Percentiles rank a stretch among this genome's conserved stretches.
phyloP scores from a whole-genome alignment of 2,797 vertebrate genomes.

The Aulostomus chinensis region DNA sequence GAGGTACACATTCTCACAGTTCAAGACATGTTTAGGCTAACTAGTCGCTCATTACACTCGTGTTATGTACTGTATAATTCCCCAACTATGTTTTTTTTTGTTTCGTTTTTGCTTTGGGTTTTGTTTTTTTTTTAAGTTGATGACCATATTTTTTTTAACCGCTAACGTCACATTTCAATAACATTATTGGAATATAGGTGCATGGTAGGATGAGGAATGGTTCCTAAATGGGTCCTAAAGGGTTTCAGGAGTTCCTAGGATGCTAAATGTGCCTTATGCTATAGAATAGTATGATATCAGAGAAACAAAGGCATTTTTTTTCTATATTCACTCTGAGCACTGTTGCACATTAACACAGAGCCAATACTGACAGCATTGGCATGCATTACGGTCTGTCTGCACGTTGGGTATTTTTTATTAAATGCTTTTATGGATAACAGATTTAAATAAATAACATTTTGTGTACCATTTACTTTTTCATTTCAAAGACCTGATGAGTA shows the following conservation, averaged over 20 bases:
- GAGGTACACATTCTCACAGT: no score
- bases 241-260: constrained; percentile 30
- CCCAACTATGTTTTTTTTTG: constrained; percentile 5
- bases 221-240: constrained; percentile 22
- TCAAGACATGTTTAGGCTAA: no score
- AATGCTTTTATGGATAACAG: constrained; percentile 43
- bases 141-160: no score
- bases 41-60: no score
- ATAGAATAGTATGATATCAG: constrained; percentile 13
- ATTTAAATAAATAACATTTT: constrained; percentile 62
- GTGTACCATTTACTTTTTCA: constrained; percentile 20
- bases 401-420: constrained; percentile 47
- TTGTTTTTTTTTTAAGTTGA: no score
- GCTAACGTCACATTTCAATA: constrained; percentile 4
- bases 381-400: constrained; percentile 44
- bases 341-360: constrained; percentile 63
- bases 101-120: constrained; percentile 32
- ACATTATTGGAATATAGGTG: constrained; percentile 23
- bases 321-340: constrained; percentile 42
- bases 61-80: constrained; percentile 29
- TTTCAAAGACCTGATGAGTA: no score
- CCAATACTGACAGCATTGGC: constrained; percentile 32
- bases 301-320: constrained; percentile 22
- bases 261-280: constrained; percentile 65
- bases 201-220: constrained; percentile 20